phyloP scores from a whole-genome alignment of 2,888 invertebrate genomes.

The Drosophila melanosoma region DNA sequence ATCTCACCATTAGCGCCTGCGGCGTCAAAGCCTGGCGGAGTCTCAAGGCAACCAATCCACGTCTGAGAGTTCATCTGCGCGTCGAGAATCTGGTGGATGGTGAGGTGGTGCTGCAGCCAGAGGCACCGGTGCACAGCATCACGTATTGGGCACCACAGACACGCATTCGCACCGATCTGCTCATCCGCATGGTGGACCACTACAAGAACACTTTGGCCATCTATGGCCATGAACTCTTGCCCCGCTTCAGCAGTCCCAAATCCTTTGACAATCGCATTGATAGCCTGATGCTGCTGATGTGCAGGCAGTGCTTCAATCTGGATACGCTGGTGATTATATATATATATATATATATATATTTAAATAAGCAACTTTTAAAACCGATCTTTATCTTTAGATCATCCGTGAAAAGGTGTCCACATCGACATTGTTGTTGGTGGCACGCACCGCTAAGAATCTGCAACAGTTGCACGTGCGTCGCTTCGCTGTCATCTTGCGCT shows the following conservation, averaged over 20 bases:
- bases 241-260: constrained; percentile 88
- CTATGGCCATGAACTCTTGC: constrained; percentile 89
- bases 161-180: constrained; percentile 86
- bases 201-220: constrained; percentile 88
- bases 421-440: constrained; percentile 90
- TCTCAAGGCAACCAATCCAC: constrained; percentile 87
- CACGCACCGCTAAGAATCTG: constrained; percentile 88
- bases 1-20: constrained; percentile 86
- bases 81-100: constrained; percentile 87
- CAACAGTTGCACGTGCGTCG: constrained; percentile 88
- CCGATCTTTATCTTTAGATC: constrained; percentile 85
- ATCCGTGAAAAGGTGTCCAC: constrained; percentile 92
- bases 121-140: constrained; percentile 89
- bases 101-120: constrained; percentile 88
- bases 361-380: neutral
- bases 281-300: constrained; percentile 88
- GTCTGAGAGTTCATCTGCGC: constrained; percentile 89
- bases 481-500: constrained; percentile 89
- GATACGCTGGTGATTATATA: constrained; percentile 87
- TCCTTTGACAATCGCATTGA: constrained; percentile 90
- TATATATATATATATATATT: too few relatives aligned
- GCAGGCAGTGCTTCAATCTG: constrained; percentile 88
- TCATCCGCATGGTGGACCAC: constrained; percentile 87
- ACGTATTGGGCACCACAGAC: constrained; percentile 88
- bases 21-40: constrained; percentile 85